Evolutionary conservation across 2,888 invertebrate species (phyloP), one percentile per base, ranked within the genome.

Genomic region (Meiosimyza decipiens): DNA sequence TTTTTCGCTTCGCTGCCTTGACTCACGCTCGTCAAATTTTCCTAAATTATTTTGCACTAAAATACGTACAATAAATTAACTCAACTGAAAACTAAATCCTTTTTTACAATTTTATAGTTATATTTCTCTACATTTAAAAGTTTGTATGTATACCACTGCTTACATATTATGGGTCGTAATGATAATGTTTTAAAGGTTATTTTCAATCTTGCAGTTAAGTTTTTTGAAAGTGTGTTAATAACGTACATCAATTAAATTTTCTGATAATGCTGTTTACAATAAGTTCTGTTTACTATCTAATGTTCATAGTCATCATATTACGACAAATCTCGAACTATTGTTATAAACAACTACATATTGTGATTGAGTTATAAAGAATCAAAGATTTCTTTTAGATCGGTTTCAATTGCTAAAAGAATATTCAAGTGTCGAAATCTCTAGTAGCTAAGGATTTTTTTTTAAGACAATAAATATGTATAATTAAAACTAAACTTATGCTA

Each of bases 401-500:
- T 63, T 47, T 49, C 63, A 63, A 11, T 63, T 63, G 63, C 40
- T 16, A 49, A 49, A n/a, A 49, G 33, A 63, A n/a, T 16, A 47
- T 47, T 63, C 18, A 15, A 22, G 59, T 11, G 40, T 40, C 40
- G 40, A 40, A 40, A 40, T 40, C 40, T 40, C 40, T 40, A 40
- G 40, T 40, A 40, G 40, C 40, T 40, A 40, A 40, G 40, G 40
- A 40, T 40, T 40, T 40, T 13, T n/a, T 50, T 18, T 50, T 49
- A 28, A 49, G 70, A 63, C 13, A 54, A 70, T 70, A 70, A 70
- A 70, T 70, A 63, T 40, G 40, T 40, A 40, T 40, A 40, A 40
- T 63, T 70, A 70, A 12, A 70, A 47, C 63, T 70, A 70, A 54
- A 47, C 63, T 70, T 63, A 70, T n/a, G 16, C 63, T 70, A 70